Base-by-base conservation (phyloP, 2,113 vertebrate genomes). In the Corydoras maculifer region DNA sequence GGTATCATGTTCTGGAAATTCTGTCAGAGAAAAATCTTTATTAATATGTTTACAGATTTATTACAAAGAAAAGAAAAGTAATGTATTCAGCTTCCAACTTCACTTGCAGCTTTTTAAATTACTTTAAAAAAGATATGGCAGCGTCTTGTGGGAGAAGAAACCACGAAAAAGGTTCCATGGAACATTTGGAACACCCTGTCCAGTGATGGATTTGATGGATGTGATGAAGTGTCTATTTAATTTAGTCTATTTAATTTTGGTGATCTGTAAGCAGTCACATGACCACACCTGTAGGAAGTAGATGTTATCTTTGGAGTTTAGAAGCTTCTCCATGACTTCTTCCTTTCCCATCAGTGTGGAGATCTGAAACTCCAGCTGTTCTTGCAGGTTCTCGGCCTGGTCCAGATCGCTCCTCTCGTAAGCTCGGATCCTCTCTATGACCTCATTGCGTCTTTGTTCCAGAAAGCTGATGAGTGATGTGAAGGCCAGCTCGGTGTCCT, bases 261-360 rank as follows among this genome's bases (percentile, higher is more conserved):
- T 13, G 15, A 12, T n/a, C 18, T n/a, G n/a, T 70, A 14, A n/a
- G 58, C 59, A 15, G 25, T 54, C 6, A 64, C 11, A n/a, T 2
- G 55, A 5, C 14, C 31, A 29, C 30, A 88, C 88, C 87, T 85
- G 72, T 49, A 88, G 79, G 75, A 87, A 88, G 2, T 60, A 2
- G 12, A 80, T 29, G 53, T 81, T 64, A 15, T 67, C 68, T 5
- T 82, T 69, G 3, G 31, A 77, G 12, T 78, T 57, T 4, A 75
- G 58, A 50, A 87, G 64, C 31, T 0, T 11, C 15, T 82, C 74
- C 48, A 85, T 69, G 65, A 79, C 66, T 57, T 73, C 67, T 1
- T 78, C 72, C 25, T 74, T 74, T 75, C 32, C 61, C 78, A 61
- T 82, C 57, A 81, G 67, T 3, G 57, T 65, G 54, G 77, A 49